Conservation (phyloP, 1,140 invertebrate genomes). For the Zelostemma sp. region DNA sequence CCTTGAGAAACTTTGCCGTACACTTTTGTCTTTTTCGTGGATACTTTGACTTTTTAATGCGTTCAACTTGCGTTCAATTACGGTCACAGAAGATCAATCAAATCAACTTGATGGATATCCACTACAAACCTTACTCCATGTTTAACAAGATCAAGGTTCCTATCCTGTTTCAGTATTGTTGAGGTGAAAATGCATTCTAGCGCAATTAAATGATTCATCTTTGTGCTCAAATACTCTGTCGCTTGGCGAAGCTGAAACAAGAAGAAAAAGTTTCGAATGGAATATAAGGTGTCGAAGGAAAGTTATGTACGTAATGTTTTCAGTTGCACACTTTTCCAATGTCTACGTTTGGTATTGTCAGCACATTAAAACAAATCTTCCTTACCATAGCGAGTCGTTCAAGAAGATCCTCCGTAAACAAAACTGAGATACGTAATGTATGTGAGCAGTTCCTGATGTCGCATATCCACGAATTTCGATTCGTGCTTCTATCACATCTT, state of each 20-base stretch:
- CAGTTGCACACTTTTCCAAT: slow-evolving; percentile 21
- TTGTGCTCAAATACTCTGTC: neutral
- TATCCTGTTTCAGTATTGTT: too few species aligned
- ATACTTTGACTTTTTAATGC: too few species aligned
- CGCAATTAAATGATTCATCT: too few species aligned
- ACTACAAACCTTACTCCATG: too few species aligned
- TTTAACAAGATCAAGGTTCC: too few species aligned
- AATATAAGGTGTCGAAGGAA: slow-evolving; percentile 21
- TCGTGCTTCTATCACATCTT: slow-evolving; percentile 33
- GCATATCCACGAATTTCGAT: slow-evolving; percentile 48
- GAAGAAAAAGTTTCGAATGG: slow-evolving; percentile 1
- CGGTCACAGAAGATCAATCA: too few species aligned
- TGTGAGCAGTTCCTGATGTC: slow-evolving; percentile 41
- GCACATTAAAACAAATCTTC: slow-evolving; percentile 48
- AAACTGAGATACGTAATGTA: slow-evolving; percentile 39
- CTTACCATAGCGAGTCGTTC: slow-evolving; percentile 36
- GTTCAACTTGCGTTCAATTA: too few species aligned
- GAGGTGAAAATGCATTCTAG: too few species aligned
- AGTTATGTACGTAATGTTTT: slow-evolving; percentile 44
- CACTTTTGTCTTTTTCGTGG: too few species aligned
- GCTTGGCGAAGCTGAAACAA: neutral
- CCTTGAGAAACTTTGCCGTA: too few species aligned
- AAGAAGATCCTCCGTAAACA: slow-evolving; percentile 42
- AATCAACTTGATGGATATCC: too few species aligned
- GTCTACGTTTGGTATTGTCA: slow-evolving; percentile 37